A percentile compares a stretch with the other conserved stretches of the same genome.
phyloP scores from a whole-genome alignment of 1,140 invertebrate genomes.

The Brachystomella parvula region DNA sequence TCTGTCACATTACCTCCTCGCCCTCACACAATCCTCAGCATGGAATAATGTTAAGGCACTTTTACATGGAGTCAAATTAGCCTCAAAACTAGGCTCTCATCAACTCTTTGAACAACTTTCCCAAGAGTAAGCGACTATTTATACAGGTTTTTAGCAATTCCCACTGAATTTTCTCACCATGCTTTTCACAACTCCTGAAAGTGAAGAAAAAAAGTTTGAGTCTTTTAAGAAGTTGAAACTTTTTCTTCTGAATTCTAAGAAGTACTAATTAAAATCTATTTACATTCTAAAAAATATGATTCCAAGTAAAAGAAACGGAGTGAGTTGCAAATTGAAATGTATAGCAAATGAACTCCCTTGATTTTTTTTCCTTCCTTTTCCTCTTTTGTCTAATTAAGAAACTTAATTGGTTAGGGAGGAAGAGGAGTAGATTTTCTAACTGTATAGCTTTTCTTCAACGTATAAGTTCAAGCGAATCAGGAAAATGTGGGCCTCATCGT shows the following conservation, averaged over 20 bases:
- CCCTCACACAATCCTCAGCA: conserved; percentile 19
- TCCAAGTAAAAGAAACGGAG: not conserved
- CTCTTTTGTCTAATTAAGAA: not conserved
- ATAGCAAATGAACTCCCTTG: not conserved
- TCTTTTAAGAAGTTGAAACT: not conserved
- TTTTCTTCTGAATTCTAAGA: not conserved
- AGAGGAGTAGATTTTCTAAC: too few relatives aligned
- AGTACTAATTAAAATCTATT: not conserved
- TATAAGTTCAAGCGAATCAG: not conserved
- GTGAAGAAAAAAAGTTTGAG: not conserved
- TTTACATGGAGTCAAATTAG: conserved; percentile 20
- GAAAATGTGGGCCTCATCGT: not conserved
- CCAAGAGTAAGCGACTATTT: conserved; percentile 19
- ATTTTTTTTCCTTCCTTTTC: not conserved
- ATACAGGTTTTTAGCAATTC: too few relatives aligned
- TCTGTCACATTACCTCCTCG: conserved; percentile 28
- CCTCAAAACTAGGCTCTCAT: conserved; percentile 21
- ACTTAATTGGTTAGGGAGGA: not conserved
- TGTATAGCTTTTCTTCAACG: too few relatives aligned
- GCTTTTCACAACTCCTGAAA: not conserved
- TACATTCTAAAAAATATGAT: not conserved
- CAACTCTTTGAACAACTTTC: conserved; percentile 28
- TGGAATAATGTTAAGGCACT: conserved; percentile 10
- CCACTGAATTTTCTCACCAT: too few relatives aligned
- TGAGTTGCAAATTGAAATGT: not conserved